Conservation (phyloP, 1,140 invertebrate species). For the Penaeus indicus region DNA sequence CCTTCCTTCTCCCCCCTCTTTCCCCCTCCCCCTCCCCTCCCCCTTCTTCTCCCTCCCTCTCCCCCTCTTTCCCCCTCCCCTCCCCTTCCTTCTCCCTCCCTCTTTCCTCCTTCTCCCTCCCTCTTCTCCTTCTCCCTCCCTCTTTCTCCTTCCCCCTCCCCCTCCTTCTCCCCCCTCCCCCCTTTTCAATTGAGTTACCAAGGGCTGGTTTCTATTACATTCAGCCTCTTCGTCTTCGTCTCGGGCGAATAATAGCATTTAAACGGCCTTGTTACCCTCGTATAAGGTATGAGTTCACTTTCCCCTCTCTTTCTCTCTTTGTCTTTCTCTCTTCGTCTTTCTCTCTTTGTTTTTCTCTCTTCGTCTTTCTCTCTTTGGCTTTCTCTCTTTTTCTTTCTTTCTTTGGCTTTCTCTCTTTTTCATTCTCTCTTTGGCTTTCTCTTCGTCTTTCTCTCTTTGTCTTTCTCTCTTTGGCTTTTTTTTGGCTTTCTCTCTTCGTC, state of each 20-base stretch:
- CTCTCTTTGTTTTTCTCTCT: background rate
- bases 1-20: background rate
- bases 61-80: background rate
- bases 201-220: too few relatives aligned
- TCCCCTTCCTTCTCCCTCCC: background rate
- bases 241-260: too few relatives aligned
- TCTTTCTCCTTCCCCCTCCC: background rate
- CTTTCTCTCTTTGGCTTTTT: too few relatives aligned
- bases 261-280: too few relatives aligned
- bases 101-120: background rate
- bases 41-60: background rate
- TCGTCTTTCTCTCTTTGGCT: background rate
- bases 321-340: background rate
- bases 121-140: background rate
- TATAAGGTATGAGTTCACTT: background rate
- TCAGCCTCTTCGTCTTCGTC: too few relatives aligned
- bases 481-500: background rate
- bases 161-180: background rate
- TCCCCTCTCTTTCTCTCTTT: background rate
- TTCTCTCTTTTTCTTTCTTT: background rate
- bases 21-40: background rate
- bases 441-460: too few relatives aligned
- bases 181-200: too few relatives aligned
- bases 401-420: background rate
- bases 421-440: background rate